Conservation (phyloP, 2,888 invertebrate species). For the Diadegma fenestrale region DNA sequence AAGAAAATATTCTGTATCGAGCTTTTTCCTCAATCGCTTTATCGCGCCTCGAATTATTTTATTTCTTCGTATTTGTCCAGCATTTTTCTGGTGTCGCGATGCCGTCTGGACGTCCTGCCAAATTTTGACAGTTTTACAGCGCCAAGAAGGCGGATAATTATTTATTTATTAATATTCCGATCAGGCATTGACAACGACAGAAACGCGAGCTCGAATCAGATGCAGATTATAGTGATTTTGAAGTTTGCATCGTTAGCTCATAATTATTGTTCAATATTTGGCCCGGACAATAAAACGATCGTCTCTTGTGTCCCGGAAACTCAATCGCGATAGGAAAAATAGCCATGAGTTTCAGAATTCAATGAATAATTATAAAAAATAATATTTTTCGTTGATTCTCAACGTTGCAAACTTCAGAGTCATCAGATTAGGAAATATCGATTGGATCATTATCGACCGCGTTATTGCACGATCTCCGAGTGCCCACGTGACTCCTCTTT, state of each 20-base stretch:
- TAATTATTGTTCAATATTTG: too few relatives aligned
- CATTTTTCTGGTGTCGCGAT: neutral
- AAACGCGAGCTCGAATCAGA: neutral
- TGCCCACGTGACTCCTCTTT: neutral
- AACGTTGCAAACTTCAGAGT: too few relatives aligned
- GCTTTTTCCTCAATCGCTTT: constrained; percentile 6
- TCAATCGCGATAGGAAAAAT: too few relatives aligned
- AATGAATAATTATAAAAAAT: too few relatives aligned
- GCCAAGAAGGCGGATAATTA: neutral
- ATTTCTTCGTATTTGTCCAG: constrained; percentile 2
- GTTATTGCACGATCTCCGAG: neutral
- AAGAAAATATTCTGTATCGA: constrained; percentile 17
- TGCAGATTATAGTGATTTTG: too few relatives aligned
- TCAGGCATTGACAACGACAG: neutral
- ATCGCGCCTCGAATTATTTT: neutral
- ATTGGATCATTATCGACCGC: neutral
- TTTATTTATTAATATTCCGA: neutral
- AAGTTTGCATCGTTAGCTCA: too few relatives aligned
- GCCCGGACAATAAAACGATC: too few relatives aligned
- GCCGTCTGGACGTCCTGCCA: constrained; percentile 7
- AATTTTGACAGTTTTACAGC: constrained; percentile 6
- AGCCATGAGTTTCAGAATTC: too few relatives aligned
- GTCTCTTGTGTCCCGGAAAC: too few relatives aligned
- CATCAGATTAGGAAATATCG: neutral
- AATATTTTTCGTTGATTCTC: too few relatives aligned